phyloP scores from a whole-genome alignment of 2,888 invertebrate species.

The Cylindroiulus punctatus region DNA sequence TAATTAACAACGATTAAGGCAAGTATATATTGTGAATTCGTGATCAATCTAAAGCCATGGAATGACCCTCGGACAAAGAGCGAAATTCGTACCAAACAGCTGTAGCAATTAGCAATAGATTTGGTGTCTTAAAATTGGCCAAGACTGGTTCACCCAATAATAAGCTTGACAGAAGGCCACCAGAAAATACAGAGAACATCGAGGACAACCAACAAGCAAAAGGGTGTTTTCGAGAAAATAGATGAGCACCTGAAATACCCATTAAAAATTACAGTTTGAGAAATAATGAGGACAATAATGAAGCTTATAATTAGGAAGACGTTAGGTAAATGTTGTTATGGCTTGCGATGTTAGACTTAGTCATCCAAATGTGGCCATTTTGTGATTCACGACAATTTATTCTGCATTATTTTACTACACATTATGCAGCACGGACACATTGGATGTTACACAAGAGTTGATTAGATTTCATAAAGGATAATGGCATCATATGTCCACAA shows the following conservation, averaged over 20 bases:
- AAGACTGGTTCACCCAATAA: conserved; percentile 95
- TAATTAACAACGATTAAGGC: no score
- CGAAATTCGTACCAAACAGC: conserved; percentile 79
- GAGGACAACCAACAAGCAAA: conserved; percentile 97
- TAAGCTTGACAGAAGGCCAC: conserved; percentile 94
- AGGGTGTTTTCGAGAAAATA: conserved; percentile 96
- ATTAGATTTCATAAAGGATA: no score
- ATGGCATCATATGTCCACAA: no score
- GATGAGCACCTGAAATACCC: conserved; percentile 75
- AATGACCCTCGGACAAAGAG: neutral
- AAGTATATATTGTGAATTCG: conserved; percentile 62
- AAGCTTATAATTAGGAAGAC: no score
- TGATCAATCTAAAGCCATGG: neutral
- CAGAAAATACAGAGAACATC: conserved; percentile 97
- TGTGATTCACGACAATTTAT: no score
- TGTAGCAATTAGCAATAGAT: conserved; percentile 90
- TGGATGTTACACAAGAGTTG: no score
- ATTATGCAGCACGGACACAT: no score
- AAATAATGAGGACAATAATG: neutral
- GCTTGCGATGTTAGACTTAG: no score
- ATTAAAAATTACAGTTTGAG: neutral
- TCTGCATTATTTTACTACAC: no score
- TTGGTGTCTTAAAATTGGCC: conserved; percentile 94
- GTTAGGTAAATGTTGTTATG: no score
- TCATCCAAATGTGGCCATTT: no score